These are phyloP conservation scores for Fundulus diaphanus DNA, from an alignment of 2,797 vertebrate species.

Conservation along the genomic window DNA sequence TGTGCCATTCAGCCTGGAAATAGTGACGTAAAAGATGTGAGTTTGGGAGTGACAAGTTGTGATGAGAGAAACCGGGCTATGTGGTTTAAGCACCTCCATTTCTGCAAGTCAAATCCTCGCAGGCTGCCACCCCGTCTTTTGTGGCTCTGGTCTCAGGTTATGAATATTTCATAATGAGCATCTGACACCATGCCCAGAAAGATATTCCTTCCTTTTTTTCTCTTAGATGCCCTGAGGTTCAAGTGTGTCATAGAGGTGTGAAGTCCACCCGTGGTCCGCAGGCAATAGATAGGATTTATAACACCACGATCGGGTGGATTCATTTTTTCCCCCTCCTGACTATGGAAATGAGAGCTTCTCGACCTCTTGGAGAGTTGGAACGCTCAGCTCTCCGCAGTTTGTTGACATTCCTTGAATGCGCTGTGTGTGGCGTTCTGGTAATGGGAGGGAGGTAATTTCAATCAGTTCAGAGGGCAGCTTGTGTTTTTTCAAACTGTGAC, in stretches of 20 bases:
- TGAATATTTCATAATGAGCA: slow-evolving; percentile 81
- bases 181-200: slow-evolving; percentile 79
- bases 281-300: slow-evolving; percentile 69
- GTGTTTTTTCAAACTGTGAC: slow-evolving; percentile 69
- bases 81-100: slow-evolving; percentile 68
- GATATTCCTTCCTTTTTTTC: slow-evolving; percentile 70
- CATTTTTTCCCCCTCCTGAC: slow-evolving; percentile 44
- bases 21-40: slow-evolving; percentile 59
- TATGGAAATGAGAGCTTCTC: slow-evolving; percentile 49
- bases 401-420: slow-evolving; percentile 57
- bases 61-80: slow-evolving; percentile 70
- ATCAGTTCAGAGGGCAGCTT: slow-evolving; percentile 58
- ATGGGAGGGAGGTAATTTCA: slow-evolving; percentile 63
- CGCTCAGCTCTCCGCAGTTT: slow-evolving; percentile 49
- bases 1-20: slow-evolving; percentile 49
- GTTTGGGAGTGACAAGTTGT: slow-evolving; percentile 69
- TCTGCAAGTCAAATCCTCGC: slow-evolving; percentile 76
- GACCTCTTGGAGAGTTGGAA: slow-evolving; percentile 51
- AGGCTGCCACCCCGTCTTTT: slow-evolving; percentile 72
- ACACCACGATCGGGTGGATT: slow-evolving; percentile 66
- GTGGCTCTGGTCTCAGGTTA: slow-evolving; percentile 74
- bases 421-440: slow-evolving; percentile 42
- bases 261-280: slow-evolving; percentile 68
- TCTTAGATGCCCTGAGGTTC: slow-evolving; percentile 75
- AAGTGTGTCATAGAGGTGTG: slow-evolving; percentile 75